A percentile compares a stretch with the other conserved stretches of the same genome.
Evolutionary conservation across 1,140 invertebrate species (phyloP).

Genomic region (Leptopilina boulardi): DNA sequence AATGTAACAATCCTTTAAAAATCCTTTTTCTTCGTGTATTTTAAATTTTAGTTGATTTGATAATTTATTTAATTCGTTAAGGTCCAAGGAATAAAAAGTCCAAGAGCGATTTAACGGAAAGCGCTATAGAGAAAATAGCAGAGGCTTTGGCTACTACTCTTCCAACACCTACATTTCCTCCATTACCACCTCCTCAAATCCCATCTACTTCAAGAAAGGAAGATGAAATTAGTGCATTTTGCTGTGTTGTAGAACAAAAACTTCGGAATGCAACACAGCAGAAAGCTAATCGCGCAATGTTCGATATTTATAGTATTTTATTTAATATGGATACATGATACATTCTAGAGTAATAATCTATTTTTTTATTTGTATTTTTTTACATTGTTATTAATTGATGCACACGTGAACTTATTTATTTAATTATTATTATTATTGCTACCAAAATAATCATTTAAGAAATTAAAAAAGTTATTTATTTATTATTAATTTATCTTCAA

Average conservation of each 20-base stretch:
- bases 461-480: too few species aligned
- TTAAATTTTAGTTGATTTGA: too few species aligned
- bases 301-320: not conserved
- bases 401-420: too few species aligned
- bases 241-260: not conserved
- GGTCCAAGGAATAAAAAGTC: not conserved
- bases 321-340: too few species aligned
- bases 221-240: not conserved
- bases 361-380: too few species aligned
- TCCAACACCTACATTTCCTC: not conserved
- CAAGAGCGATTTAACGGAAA: not conserved
- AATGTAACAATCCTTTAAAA: too few species aligned
- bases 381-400: too few species aligned
- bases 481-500: too few species aligned
- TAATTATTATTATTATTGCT: too few species aligned
- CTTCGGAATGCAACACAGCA: not conserved
- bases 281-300: not conserved
- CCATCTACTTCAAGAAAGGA: not conserved
- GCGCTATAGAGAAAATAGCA: not conserved
- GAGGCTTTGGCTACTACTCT: not conserved
- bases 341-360: too few species aligned
- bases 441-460: too few species aligned
- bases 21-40: too few species aligned
- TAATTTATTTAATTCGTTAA: slow-evolving; percentile 35
- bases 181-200: not conserved